Evolutionary conservation across 2,888 invertebrate species (phyloP).

Genomic region (Caenorhabditis afra): DNA sequence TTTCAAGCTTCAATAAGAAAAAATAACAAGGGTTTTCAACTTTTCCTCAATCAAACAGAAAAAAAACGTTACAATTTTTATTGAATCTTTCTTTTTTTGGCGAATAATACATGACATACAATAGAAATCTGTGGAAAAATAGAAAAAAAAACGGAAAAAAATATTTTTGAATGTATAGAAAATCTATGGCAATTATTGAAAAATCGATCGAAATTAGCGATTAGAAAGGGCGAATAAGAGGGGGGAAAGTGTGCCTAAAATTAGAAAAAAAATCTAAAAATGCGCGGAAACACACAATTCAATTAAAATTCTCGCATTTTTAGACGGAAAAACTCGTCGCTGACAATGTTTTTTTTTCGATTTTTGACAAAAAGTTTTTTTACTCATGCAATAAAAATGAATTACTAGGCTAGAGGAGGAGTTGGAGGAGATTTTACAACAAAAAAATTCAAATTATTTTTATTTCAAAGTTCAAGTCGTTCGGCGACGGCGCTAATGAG

Average conservation of each 20-base stretch:
- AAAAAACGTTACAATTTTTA: no score
- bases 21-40: no score
- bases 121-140: background rate
- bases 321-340: background rate
- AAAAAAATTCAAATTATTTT: conserved; percentile 11
- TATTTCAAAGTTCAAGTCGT: conserved; percentile 31
- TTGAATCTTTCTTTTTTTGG: background rate
- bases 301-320: background rate
- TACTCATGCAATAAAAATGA: no score
- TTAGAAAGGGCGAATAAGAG: no score
- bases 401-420: background rate
- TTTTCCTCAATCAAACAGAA: no score
- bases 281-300: background rate
- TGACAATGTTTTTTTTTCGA: background rate
- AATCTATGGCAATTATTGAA: no score
- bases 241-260: conserved; percentile 4
- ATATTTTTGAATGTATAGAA: background rate
- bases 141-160: background rate
- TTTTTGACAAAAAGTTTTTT: no score
- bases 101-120: background rate
- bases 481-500: conserved; percentile 80
- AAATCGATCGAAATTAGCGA: no score
- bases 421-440: background rate
- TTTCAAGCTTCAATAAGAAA: no score
- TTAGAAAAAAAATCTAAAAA: conserved; percentile 5